Percentiles rank a stretch among this genome's conserved stretches.
Conservation (phyloP, 2,113 vertebrate species). For the Diglossa brunneiventris region DNA sequence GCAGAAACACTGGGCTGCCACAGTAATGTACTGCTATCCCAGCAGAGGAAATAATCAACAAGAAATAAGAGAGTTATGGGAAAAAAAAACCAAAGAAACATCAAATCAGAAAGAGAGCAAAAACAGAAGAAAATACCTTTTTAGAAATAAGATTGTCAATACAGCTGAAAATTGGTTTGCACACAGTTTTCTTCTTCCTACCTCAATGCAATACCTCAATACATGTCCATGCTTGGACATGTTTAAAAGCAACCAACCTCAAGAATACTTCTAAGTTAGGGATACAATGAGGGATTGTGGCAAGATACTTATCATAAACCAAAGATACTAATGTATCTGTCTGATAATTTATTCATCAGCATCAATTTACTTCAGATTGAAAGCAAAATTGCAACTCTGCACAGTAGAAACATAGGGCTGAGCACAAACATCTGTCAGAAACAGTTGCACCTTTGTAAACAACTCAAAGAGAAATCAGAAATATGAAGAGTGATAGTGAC, state of each 20-base stretch:
- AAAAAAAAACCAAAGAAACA: background rate
- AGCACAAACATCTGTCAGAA: background rate
- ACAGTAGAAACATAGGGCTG: background rate
- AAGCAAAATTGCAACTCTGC: background rate
- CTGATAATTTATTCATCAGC: background rate
- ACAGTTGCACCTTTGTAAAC: background rate
- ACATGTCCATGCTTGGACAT: background rate
- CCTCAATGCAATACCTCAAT: background rate
- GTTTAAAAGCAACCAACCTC: background rate
- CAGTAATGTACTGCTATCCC: background rate
- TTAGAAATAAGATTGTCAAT: background rate
- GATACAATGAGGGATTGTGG: background rate
- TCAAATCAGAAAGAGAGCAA: background rate
- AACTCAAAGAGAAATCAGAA: background rate
- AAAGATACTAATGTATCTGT: background rate
- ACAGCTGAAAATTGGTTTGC: background rate
- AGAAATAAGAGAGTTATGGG: background rate
- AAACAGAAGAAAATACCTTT: background rate
- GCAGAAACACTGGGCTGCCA: background rate
- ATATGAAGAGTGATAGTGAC: background rate
- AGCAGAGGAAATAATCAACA: background rate
- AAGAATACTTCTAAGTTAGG: background rate
- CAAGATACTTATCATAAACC: background rate
- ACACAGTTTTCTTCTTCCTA: background rate
- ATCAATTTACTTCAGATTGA: background rate